Base-by-base conservation (phyloP, 2,888 invertebrate genomes). In the Maniola hyperantus region DNA sequence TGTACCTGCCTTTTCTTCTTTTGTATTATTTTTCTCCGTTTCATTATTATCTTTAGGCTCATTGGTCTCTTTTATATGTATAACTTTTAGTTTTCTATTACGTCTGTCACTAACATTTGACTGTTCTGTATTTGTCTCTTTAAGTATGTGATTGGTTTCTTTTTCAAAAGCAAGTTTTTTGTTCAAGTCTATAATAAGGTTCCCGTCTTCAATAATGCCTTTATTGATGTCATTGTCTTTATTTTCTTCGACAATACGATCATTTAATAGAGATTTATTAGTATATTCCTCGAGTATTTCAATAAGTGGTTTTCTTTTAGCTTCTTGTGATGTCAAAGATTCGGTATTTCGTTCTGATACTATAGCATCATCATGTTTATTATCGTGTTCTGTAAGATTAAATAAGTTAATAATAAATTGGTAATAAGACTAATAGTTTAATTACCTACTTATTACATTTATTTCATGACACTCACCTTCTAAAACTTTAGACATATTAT, bases 231-330 rank as follows among this genome's bases (percentile, higher is more conserved):
- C 59, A 57, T 65, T 68, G 66, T 2, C 18, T 48, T 67, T 74
- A 69, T 6, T 69, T 69, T 77, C 71, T 11, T 74, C 68, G 18
- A 65, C 61, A 57, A 15, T 42, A 18, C 39, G 18, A 26, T 62
- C 55, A 18, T 48, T 33, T 46, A 46, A 69, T 65, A 73, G 46
- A 65, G 73, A 74, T 65, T 76, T 77, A 36, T 79, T 73, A 5
- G 78, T 77, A 42, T 69, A 63, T 33, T 76, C 71, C 48, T 86
- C 85, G 50, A 89, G 81, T 4, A 90, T 81, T 81, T 91, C 84
- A 71, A 88, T 80, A 1, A 89, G 69, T 0, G 87, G 80, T 74
- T 87, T 90, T 61, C 75, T 82, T 73, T 81, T 81, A 18, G 76
- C 85, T 26, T 72, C 71, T n/a, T 66, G 44, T 18, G 58, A 39